Evolutionary conservation across 2,888 invertebrate genomes (phyloP).

Genomic region (Drosophila buzzatii): DNA sequence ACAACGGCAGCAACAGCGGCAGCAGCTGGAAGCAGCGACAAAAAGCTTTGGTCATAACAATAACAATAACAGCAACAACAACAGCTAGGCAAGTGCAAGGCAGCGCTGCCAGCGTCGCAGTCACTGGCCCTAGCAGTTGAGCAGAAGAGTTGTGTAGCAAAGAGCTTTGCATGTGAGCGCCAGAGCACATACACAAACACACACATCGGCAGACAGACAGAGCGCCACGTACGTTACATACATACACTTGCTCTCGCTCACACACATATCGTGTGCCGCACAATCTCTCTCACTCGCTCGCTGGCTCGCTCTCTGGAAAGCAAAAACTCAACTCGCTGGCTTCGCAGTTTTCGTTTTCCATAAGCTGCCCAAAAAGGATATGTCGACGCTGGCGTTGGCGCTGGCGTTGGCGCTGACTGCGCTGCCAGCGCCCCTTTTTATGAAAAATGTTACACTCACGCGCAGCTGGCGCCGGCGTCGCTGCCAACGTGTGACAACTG

Average conservation of each 20-base stretch:
- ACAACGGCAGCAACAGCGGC: slow-evolving; percentile 36
- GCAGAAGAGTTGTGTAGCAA: slow-evolving; percentile 74
- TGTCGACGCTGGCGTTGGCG: slow-evolving; percentile 40
- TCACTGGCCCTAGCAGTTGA: slow-evolving; percentile 45
- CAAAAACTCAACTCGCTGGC: slow-evolving; percentile 75
- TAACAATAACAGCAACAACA: slow-evolving; percentile 40
- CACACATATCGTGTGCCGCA: slow-evolving; percentile 34
- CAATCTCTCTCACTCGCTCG: slow-evolving; percentile 43
- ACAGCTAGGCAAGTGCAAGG: slow-evolving; percentile 34
- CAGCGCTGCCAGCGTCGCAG: slow-evolving; percentile 55
- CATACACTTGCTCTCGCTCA: slow-evolving; percentile 31
- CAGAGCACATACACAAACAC: slow-evolving; percentile 32
- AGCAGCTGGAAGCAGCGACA: slow-evolving; percentile 53
- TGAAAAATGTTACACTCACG: slow-evolving; percentile 79
- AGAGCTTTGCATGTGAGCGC: slow-evolving; percentile 66
- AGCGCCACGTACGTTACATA: slow-evolving; percentile 59
- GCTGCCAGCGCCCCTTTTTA: slow-evolving; percentile 59
- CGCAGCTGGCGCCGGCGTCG: slow-evolving; percentile 62
- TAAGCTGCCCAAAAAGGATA: slow-evolving; percentile 69
- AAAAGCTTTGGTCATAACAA: slow-evolving; percentile 62
- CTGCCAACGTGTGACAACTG: slow-evolving; percentile 76
- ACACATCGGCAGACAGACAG: slow-evolving; percentile 33
- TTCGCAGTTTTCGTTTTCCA: slow-evolving; percentile 67
- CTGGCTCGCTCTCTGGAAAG: slow-evolving; percentile 60
- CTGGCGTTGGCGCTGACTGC: slow-evolving; percentile 19